Evolutionary conservation across 1,140 invertebrate genomes (phyloP).

Genomic region (Ips nitidus): DNA sequence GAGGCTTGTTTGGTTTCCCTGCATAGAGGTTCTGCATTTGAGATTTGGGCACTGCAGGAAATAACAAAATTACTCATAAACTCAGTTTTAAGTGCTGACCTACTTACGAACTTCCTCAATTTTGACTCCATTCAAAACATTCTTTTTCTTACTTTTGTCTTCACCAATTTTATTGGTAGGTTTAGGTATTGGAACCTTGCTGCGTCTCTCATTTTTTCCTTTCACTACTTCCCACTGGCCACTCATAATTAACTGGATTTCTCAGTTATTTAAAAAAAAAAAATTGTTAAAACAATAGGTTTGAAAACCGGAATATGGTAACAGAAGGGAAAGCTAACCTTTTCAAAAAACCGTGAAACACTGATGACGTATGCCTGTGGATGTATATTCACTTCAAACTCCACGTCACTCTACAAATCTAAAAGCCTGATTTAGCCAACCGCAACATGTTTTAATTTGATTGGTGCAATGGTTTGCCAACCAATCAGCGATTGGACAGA

Average conservation of each 20-base stretch:
- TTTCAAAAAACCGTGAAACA: no score
- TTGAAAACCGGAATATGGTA: no score
- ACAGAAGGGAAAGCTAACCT: no score
- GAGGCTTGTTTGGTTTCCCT: slow-evolving; percentile 48
- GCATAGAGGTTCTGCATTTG: slow-evolving; percentile 47
- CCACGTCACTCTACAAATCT: no score
- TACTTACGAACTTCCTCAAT: slow-evolving; percentile 66
- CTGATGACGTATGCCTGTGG: no score
- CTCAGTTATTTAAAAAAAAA: no score
- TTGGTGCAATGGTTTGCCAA: no score
- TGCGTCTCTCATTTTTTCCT: slow-evolving; percentile 69
- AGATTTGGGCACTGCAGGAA: slow-evolving; percentile 45
- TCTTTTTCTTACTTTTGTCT: slow-evolving; percentile 60
- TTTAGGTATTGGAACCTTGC: slow-evolving; percentile 42
- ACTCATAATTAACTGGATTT: slow-evolving; percentile 55
- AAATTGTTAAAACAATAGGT: no score
- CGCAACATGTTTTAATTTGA: no score
- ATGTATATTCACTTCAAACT: no score
- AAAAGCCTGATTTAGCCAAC: no score
- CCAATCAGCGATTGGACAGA: no score
- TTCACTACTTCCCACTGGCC: slow-evolving; percentile 78
- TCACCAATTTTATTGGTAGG: slow-evolving; percentile 57
- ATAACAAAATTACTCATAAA: background rate
- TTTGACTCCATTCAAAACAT: slow-evolving; percentile 59
- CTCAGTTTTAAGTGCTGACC: slow-evolving; percentile 1